phyloP scores from a whole-genome alignment of 35 echinoderm and acorn worm species.

The Acanthaster planci region DNA sequence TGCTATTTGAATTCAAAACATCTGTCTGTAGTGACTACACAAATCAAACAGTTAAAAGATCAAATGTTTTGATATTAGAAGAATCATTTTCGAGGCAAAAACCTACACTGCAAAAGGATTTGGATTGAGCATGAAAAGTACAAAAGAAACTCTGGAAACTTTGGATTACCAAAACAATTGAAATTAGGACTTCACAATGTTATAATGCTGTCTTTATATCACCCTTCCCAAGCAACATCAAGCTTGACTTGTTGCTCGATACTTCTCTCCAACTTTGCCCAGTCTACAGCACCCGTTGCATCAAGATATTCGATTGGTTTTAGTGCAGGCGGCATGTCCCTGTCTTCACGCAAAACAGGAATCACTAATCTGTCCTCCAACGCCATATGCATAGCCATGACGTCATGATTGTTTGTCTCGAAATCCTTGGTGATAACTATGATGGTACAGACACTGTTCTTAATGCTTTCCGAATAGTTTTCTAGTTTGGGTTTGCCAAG shows the following conservation, averaged over 20 bases:
- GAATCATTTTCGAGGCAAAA: too few relatives aligned
- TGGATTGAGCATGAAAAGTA: too few relatives aligned
- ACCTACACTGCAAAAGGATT: too few relatives aligned
- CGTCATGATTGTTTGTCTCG: neutral
- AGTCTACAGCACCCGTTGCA: constrained; percentile 2
- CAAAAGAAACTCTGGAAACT: too few relatives aligned
- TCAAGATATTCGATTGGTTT: neutral
- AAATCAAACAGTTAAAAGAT: too few relatives aligned
- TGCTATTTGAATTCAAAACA: too few relatives aligned
- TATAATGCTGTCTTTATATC: too few relatives aligned
- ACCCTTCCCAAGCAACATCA: neutral
- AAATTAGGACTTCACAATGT: too few relatives aligned
- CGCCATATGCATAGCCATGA: neutral
- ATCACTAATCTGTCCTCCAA: neutral
- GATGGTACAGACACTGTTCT: neutral
- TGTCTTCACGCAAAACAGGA: neutral
- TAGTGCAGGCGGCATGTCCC: neutral
- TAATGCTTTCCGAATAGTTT: neutral
- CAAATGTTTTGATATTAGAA: too few relatives aligned
- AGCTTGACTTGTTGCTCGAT: constrained; percentile 8
- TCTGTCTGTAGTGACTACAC: too few relatives aligned
- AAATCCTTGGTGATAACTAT: neutral
- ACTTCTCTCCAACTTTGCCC: neutral
- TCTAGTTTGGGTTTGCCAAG: neutral
- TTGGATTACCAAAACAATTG: too few relatives aligned